These are phyloP conservation scores for Drosophila leonis DNA, from an alignment of 2,888 invertebrate genomes.

Conservation along the genomic window DNA sequence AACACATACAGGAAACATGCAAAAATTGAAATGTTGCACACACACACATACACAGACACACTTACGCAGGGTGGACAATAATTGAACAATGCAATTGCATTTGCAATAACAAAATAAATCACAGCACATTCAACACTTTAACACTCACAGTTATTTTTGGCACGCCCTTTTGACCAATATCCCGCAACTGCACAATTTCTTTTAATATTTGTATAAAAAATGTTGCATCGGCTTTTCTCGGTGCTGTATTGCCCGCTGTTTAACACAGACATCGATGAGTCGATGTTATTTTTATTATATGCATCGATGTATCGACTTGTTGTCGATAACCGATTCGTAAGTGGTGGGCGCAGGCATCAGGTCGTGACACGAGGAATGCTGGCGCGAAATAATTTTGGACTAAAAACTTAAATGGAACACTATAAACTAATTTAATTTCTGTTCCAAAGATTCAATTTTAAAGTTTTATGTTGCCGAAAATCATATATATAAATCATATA, in stretches of 20 bases:
- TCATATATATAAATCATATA: no score
- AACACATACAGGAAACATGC: conserved; percentile 40
- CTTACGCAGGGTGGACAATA: conserved; percentile 43
- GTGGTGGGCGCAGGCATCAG: neutral
- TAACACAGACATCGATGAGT: conserved; percentile 54
- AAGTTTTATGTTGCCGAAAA: neutral
- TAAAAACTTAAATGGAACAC: neutral
- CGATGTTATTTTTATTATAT: conserved; percentile 31
- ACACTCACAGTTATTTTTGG: conserved; percentile 43
- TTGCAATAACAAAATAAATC: conserved; percentile 19
- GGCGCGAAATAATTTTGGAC: neutral
- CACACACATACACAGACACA: conserved; percentile 25
- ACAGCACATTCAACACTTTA: conserved; percentile 24
- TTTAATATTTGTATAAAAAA: conserved; percentile 51
- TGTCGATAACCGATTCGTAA: conserved; percentile 23
- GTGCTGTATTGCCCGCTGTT: conserved; percentile 61
- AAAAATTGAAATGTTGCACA: conserved; percentile 50
- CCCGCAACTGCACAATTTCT: conserved; percentile 56
- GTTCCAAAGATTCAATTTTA: neutral
- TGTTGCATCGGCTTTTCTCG: conserved; percentile 67
- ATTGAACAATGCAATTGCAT: conserved; percentile 39
- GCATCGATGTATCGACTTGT: conserved; percentile 22
- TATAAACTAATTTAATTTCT: neutral
- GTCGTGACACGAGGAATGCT: conserved; percentile 25
- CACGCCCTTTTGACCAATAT: conserved; percentile 49